Percentiles rank a stretch among this genome's conserved stretches.
These are phyloP conservation scores for Tenualosa thibaudeaui DNA, from an alignment of 2,797 vertebrate species.

Conservation along the genomic window DNA sequence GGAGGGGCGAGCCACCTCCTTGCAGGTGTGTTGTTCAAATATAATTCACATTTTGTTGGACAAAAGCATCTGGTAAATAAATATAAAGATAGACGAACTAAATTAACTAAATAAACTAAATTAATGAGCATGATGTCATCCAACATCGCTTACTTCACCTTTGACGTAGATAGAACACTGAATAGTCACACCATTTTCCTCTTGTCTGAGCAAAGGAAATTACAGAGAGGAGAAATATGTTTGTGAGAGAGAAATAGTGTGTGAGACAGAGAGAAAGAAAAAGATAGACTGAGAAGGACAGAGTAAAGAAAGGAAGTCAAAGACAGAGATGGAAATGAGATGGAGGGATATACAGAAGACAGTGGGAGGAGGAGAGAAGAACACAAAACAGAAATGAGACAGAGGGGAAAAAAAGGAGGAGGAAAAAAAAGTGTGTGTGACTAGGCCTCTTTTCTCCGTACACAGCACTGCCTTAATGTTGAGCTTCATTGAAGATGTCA, in stretches of 20 bases:
- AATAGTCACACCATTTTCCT: neutral
- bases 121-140: too few relatives aligned
- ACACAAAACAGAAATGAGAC: neutral
- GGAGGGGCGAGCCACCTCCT: too few relatives aligned
- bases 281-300: neutral
- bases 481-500: conserved; percentile 65
- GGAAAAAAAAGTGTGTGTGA: conserved; percentile 26
- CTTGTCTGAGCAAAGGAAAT: neutral
- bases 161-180: too few relatives aligned
- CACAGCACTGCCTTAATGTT: conserved; percentile 61
- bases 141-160: too few relatives aligned
- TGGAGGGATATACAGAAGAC: neutral
- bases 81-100: too few relatives aligned
- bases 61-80: too few relatives aligned
- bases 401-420: conserved; percentile 21
- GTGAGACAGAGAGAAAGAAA: neutral
- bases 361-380: neutral
- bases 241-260: neutral
- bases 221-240: neutral
- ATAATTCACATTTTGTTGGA: too few relatives aligned
- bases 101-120: too few relatives aligned
- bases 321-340: neutral
- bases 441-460: conserved; percentile 16
- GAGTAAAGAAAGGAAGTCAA: neutral
- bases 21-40: too few relatives aligned